Evolutionary conservation across 2,888 invertebrate genomes (phyloP).

Genomic region (Anarsia innoxiella): DNA sequence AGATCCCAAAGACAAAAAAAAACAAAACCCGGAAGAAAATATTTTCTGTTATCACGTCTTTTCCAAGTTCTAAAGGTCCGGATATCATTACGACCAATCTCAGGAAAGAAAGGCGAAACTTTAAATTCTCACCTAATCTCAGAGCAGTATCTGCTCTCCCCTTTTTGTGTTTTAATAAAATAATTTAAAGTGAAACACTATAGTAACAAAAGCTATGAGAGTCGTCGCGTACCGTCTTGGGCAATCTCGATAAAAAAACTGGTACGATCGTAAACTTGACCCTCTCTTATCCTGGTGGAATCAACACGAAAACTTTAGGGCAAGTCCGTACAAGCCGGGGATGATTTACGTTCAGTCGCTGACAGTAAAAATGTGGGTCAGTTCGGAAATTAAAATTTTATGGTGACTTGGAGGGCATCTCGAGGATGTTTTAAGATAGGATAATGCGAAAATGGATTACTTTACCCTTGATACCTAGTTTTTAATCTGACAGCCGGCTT

Average conservation of each 20-base stretch:
- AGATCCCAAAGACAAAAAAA: no score
- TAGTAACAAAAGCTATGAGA: conserved; percentile 51
- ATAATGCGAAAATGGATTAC: conserved; percentile 14
- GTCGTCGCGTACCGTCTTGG: conserved; percentile 32
- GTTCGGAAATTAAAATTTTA: conserved; percentile 55
- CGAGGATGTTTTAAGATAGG: conserved; percentile 29
- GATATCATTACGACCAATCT: conserved; percentile 26
- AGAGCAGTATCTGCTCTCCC: conserved; percentile 34
- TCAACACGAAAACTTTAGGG: conserved; percentile 47
- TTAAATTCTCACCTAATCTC: conserved; percentile 56
- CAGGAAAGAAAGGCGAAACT: conserved; percentile 37
- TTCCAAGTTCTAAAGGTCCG: conserved; percentile 1
- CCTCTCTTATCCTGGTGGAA: conserved; percentile 54
- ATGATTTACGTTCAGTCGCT: conserved; percentile 48
- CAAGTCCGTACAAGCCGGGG: conserved; percentile 33
- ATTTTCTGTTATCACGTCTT: no score
- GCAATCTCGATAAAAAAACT: conserved; percentile 68
- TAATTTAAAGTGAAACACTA: conserved; percentile 52
- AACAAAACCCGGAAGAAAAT: no score
- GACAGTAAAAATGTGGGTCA: conserved; percentile 57
- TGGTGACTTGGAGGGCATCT: conserved; percentile 33
- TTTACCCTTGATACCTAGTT: conserved; percentile 7
- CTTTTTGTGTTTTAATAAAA: conserved; percentile 56
- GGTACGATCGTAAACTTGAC: conserved; percentile 63
- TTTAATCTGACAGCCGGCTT: not conserved